Base-by-base conservation (phyloP, 2,888 invertebrate genomes). In the Chymomyza fuscimana region DNA sequence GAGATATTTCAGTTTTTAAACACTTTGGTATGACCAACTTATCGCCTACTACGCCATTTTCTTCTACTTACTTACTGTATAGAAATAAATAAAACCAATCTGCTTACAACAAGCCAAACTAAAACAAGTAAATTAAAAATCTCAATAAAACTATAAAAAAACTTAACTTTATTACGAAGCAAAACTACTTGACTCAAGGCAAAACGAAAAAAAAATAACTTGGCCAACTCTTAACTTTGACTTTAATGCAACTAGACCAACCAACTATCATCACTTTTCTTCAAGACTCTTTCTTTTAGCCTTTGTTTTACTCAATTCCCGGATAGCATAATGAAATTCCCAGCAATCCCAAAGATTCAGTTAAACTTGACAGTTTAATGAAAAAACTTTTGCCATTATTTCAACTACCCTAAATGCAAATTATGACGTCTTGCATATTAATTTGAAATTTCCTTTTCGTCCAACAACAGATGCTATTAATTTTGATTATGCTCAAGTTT, bases 381-480 rank as follows among this genome's bases (percentile, higher is more conserved):
- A 62, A 69, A 73, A 76, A 85, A 87, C 86, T 85, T 85, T 83
- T 36, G 69, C 76, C 80, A 81, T 85, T 86, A 83, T 72, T 76
- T 75, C 68, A 59, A 62, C 65, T 66, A 46, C 63, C 70, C 73
- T 79, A 73, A 82, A 87, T 82, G 84, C 81, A 86, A 82, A 87
- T 86, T 67, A 78, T 76, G 79, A 77, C 73, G 78, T 71, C 76
- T 82, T 74, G 77, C 85, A 80, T 74, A 74, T 76, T 79, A 80
- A 87, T 83, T 75, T 77, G 68, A 71, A 79, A 74, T 74, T 72
- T 58, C 58, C 58, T 58, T 25, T 25, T 15, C 15, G 58, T 46
- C 40, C 40, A 63, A 70, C 73, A 67, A 68, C 64, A 65, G 58
- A 46, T 56, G 67, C 25, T 76, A 85, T 80, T 75, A 74, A 80